Evolutionary conservation across 1,140 invertebrate species (phyloP), one percentile per base, ranked within the genome.

Genomic region (Adelges cooleyi): DNA sequence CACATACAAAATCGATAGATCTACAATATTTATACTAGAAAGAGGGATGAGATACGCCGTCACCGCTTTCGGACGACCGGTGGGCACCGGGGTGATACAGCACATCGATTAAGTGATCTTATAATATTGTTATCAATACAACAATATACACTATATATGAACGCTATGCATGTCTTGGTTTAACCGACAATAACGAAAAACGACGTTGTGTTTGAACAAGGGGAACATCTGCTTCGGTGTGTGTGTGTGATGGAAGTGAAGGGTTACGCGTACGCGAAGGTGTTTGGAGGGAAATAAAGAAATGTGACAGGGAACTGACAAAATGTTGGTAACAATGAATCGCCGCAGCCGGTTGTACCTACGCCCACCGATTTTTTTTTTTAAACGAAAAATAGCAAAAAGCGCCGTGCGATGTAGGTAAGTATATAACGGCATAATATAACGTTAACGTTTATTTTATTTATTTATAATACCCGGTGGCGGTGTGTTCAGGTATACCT

Each of bases 241-340:
- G 22, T 44, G 22, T 27, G 17, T 13, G 54, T 56, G 38, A 5
- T 33, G 11, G 29, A 33, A 33, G 11, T 33, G 29, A 33, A 33
- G 29, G 29, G 29, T 33, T 33, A 33, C 18, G 20, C 5, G 52
- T 15, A 18, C 44, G 44, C 15, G 25, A 27, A 46, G 44, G 56
- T 48, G 56, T 17, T 22, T 46, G 42, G 17, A 48, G 27, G 42
- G 29, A 33, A 62, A 62, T 62, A 48, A 48, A 48, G 56, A 62
- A 62, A 62, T 22, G 42, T 62, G 56, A 46, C 56, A 46, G 56
- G 40, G 56, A 62, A 62, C 40, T 62, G 56, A 62, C 56, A 62
- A 62, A 62, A 62, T 62, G 56, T 62, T 62, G 56, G 56, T 42
- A 62, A 62, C 56, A 62, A 62, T 62, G 56, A 62, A 62, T 48